Evolutionary conservation across 1,140 invertebrate genomes (phyloP), one percentile per base, ranked within the genome.

Genomic region (Polypedilum vanderplanki): DNA sequence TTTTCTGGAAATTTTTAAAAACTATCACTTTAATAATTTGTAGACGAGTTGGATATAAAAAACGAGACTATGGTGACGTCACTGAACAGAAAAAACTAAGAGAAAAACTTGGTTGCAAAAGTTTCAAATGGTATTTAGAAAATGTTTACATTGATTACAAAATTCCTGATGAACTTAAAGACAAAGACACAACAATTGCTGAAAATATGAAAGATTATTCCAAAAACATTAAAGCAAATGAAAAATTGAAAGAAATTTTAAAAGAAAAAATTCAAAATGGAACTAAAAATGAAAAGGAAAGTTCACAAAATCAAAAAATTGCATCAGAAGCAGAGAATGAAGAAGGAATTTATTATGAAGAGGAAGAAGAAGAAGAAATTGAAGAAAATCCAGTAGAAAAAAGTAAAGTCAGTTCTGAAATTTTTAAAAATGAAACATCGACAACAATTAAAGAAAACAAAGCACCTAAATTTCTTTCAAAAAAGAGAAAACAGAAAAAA

Each of bases 101-200:
- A 57, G 79, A 89, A 75, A 87, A 84, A 74, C 84, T 96, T 0
- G 83, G 94, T 0, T 98, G 95, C 82, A 95, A 95, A 82, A 83
- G 91, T 0, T 97, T 97, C 82, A 90, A 91, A 40, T 97, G 95
- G 95, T 98, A 70, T 70, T 17, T 70, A 5, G 65, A 70, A 10
- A 70, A 70, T 70, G 65, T 70, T 70, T 70, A 70, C 18, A n/a
- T 17, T 18, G 65, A 70, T 70, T 3, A n/a, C 3, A 15, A 57
- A 15, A n/a, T 33, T 33, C 46, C 46, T 1, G 3, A 57, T 15
- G 46, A 57, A n/a, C 12, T n/a, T 57, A 12, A 15, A 12, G 46
- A n/a, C 46, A 57, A 12, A 15, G 10, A 15, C 3, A 12, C 46
- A 57, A 12, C 46, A 15, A 12, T n/a, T 12, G 46, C 46, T 57